Conservation (phyloP, 2,113 vertebrate species). For the Leptosomus discolor region DNA sequence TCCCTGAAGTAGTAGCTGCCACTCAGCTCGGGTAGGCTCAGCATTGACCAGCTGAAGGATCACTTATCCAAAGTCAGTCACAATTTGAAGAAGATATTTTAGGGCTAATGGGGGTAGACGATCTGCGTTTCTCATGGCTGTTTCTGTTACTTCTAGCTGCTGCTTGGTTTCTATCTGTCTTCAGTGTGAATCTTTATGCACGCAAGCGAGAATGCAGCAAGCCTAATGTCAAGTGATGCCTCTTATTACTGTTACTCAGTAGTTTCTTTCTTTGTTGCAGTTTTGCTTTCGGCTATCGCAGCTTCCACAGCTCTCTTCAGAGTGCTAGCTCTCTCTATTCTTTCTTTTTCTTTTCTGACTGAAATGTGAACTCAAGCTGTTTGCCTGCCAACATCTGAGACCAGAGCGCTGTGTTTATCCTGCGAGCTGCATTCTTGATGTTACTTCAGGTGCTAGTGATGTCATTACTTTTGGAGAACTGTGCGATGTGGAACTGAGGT, state of each 20-base stretch:
- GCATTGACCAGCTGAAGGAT: not conserved
- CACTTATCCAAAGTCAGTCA: not conserved
- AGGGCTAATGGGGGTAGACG: not conserved
- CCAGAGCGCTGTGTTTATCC: not conserved
- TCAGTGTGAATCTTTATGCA: rapidly evolving
- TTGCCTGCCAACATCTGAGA: slow-evolving; percentile 3
- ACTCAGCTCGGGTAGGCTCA: not conserved
- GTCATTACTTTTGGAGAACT: not conserved
- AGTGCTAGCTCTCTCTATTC: not conserved
- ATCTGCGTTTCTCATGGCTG: not conserved
- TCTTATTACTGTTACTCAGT: not conserved
- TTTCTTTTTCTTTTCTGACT: not conserved
- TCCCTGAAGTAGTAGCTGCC: not conserved
- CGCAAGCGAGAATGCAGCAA: not conserved
- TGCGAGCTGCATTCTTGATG: not conserved
- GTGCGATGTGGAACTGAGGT: not conserved
- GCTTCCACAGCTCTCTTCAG: not conserved
- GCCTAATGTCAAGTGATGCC: rapidly evolving
- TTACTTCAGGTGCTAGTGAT: slow-evolving; percentile 1
- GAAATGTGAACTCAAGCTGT: slow-evolving; percentile 17
- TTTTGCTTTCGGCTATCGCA: not conserved
- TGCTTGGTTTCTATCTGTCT: not conserved
- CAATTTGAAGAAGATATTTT: not conserved
- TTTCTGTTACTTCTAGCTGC: not conserved
- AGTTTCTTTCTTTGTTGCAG: not conserved